Conservation (phyloP, 2,888 invertebrate genomes). For the Hipparchia sbordonii region DNA sequence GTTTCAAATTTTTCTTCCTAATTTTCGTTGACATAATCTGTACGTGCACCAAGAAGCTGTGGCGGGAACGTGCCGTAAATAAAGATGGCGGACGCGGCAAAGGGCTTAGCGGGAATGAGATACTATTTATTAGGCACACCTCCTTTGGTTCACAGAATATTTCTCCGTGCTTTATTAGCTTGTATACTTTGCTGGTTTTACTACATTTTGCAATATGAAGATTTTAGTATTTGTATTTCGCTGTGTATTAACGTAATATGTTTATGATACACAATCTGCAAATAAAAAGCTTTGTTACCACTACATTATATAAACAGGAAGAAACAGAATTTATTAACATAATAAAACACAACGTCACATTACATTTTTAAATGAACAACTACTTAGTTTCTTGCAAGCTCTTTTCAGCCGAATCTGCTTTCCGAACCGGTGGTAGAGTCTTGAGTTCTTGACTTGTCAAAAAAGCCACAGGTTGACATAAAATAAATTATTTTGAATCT, state of each 20-base stretch:
- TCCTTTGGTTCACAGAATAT: conserved; percentile 44
- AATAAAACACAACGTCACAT: no score
- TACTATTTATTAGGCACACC: conserved; percentile 52
- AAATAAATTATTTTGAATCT: no score
- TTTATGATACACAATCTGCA: no score
- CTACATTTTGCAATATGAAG: conserved; percentile 26
- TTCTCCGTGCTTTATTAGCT: conserved; percentile 41
- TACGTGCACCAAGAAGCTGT: conserved; percentile 51
- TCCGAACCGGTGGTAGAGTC: no score
- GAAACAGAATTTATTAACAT: no score
- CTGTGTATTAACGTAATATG: neutral
- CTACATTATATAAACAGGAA: no score
- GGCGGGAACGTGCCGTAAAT: conserved; percentile 72
- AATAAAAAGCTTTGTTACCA: no score
- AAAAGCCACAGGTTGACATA: no score
- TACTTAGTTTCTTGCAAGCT: no score
- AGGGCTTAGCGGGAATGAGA: conserved; percentile 56
- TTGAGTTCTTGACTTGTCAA: no score
- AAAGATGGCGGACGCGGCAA: conserved; percentile 65
- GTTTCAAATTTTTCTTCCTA: conserved; percentile 25
- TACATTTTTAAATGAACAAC: no score
- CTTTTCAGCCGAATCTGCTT: no score
- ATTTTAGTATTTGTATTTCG: conserved; percentile 28
- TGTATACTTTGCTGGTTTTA: conserved; percentile 25
- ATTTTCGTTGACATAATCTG: conserved; percentile 40